Base-by-base conservation (phyloP, 2,113 vertebrate species). In the Lathamus discolor region DNA sequence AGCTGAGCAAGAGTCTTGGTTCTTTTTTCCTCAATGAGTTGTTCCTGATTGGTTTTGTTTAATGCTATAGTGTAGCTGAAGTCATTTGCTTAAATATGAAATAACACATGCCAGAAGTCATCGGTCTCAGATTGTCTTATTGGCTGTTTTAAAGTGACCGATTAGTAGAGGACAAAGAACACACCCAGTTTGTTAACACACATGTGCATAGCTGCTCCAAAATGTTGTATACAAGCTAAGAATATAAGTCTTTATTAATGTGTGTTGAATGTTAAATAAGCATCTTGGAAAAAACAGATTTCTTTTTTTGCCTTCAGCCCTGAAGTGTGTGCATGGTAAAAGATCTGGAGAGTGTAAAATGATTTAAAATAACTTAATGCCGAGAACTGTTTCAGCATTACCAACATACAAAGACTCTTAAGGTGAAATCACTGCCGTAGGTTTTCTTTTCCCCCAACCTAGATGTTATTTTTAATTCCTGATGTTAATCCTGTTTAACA, bases 381-480 rank as follows among this genome's bases (percentile, higher is more conserved):
- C 1, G 6, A 19, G 69, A 90, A 44, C 59, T 81, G 18, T 44
- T 96, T 81, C 12, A 86, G 51, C 7, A 7, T 90, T 83, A 68
- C 63, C 61, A 83, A 49, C 8, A 48, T 28, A 59, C 11, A 75
- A 29, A 87, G 74, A 29, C 57, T 95, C 62, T 91, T 90, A 61
- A 74, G 75, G 89, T 92, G 89, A 96, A 95, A 82, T 77, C 37
- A 61, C 51, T 44, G 31, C 15, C 10, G 9, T 29, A 22, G 46
- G 16, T 14, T 16, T 44, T 11, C 13, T 17, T 18, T 4, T 7
- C 9, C 28, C 25, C 33, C 75, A 93, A 86, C 31, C 51, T 83
- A 57, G 83, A 83, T 70, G 81, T 88, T 97, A 82, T 92, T 97
- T 97, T 96, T 91, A 95, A 90, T 96, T 96, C 81, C 92, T 96